Base-by-base conservation (phyloP, 2,113 vertebrate genomes). In the Picathartes gymnocephalus region DNA sequence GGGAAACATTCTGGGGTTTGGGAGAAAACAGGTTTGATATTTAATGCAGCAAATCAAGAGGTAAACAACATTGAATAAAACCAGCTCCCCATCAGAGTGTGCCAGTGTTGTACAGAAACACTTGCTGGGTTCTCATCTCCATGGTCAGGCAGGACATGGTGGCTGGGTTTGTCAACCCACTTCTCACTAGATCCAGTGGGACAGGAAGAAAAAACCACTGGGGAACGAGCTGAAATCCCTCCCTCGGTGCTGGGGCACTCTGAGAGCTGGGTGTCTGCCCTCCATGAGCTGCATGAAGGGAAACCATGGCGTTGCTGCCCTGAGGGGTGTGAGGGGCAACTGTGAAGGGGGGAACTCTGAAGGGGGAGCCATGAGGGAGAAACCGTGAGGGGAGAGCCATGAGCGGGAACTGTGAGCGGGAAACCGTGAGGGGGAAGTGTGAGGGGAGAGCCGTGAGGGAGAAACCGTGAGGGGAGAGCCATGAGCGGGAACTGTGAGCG, bases 171-270 rank as follows among this genome's bases (percentile, higher is more conserved):
- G 37, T 7, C 57, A 13, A 4, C 20, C n/a, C 15, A 2, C 37
- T 65, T 24, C 72, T 40, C 73, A 1, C 39, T 25, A 1, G 1
- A 28, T 40, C 66, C 68, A 4, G 15, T 1, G 28, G 18, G 33
- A 54, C 1, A 0, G 6, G 21, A 69, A 15, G 22, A 8, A 76
- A n/a, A 54, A 92, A 9, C 1, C 16, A 1, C 0, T 5, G 40
- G 6, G 30, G 21, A 47, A 11, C 0, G 2, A 30, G 24, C 54
- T 40, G 54, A 33, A 51, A 68, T 31, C 5, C 12, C 10, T 81
- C 7, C 23, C 37, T 39, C 2, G 0, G 30, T 1, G 0, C 16
- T 3, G 42, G 31, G 30, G 18, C 35, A 27, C 48, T 4, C 24
- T 2, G 19, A 27, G 33, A 44, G 70, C 28, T 4, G 0, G 0